phyloP scores from a whole-genome alignment of 2,888 invertebrate species.

The Axea sp. region DNA sequence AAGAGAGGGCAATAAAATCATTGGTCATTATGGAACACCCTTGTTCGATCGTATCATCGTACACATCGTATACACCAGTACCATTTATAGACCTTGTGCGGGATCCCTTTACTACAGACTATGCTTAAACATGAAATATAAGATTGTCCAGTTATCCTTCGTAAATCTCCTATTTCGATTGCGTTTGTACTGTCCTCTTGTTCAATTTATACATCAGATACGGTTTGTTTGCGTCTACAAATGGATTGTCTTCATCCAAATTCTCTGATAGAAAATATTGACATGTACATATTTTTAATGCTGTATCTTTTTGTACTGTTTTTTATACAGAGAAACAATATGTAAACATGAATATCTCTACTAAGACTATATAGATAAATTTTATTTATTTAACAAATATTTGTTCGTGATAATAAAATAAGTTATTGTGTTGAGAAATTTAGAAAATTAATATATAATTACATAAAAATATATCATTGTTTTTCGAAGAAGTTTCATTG shows the following conservation, averaged over 20 bases:
- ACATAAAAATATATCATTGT: too few relatives aligned
- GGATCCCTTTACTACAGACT: conserved; percentile 21
- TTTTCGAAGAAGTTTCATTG: too few relatives aligned
- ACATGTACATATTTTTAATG: conserved; percentile 11
- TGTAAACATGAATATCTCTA: too few relatives aligned
- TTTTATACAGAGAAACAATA: too few relatives aligned
- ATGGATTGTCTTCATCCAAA: conserved; percentile 21
- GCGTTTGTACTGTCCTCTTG: conserved; percentile 17
- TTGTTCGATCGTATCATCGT: conserved; percentile 53
- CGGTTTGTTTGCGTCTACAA: conserved; percentile 27
- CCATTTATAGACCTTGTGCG: conserved; percentile 41
- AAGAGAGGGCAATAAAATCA: conserved; percentile 66
- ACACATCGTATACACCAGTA: conserved; percentile 20
- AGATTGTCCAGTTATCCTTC: conserved; percentile 53
- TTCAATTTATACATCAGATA: conserved; percentile 21
- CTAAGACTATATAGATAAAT: too few relatives aligned
- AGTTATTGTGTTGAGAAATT: too few relatives aligned
- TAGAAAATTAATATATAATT: too few relatives aligned
- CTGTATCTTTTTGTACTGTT: too few relatives aligned
- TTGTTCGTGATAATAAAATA: too few relatives aligned
- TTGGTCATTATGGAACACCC: conserved; percentile 64
- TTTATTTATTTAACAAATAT: too few relatives aligned
- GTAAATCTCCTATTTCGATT: conserved; percentile 54
- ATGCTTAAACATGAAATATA: conserved; percentile 59
- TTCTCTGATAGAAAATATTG: conserved; percentile 6